Evolutionary conservation across 1,140 invertebrate species (phyloP), one percentile per base, ranked within the genome.

Genomic region (Cryptotermes secundus): DNA sequence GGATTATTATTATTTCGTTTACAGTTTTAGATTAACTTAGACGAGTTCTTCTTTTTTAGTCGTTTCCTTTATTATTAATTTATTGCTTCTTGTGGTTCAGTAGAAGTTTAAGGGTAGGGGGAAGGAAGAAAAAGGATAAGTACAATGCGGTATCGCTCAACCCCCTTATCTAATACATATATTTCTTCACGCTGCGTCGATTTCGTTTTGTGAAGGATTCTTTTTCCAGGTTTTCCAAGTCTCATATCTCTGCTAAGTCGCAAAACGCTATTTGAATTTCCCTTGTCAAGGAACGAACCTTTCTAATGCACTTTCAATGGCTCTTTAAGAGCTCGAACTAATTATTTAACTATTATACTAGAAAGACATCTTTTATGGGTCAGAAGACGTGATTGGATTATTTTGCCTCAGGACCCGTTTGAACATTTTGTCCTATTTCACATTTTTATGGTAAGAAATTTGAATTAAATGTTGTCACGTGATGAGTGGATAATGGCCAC

Each of bases 1-100:
- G 59, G 59, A 72, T 72, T 72, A 72, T 72, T 72, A 72, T 72
- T 72, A 72, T 72, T 72, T 72, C 59, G 59, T 72, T 72, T 72
- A 72, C 59, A n/a, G 59, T 72, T 72, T 72, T 72, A 72, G 59
- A 72, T 72, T 72, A 72, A 72, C 59, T 72, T 72, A n/a, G 26
- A n/a, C 59, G 26, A 72, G 59, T 6, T 31, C n/a, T 72, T 72
- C n/a, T 59, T 72, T 72, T 72, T n/a, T 72, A 22, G 16, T 22
- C 26, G n/a, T 26, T 72, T 1, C 26, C 14, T 72, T 72, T 72
- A 72, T 72, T 72, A 72, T 72, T 72, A 72, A 72, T 72, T 72
- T 72, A 72, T 72, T 72, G 59, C 59, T n/a, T 72, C 59, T 72
- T 72, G 26, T 72, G 59, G 59, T 72, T 72, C 0, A 72, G 59